Evolutionary conservation across 2,113 vertebrate species (phyloP).

Genomic region (Caranx ignobilis): DNA sequence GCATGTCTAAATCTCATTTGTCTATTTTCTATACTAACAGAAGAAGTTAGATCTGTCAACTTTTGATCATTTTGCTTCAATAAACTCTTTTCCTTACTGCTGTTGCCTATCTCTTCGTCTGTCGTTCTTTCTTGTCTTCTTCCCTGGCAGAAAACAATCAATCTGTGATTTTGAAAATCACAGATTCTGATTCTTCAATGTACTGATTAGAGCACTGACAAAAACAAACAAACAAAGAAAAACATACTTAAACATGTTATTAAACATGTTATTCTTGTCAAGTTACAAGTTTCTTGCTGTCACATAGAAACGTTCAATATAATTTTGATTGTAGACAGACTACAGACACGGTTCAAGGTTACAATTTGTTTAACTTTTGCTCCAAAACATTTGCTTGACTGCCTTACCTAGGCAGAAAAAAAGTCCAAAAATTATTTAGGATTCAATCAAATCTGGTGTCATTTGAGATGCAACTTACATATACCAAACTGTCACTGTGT

Average conservation of each 20-base stretch:
- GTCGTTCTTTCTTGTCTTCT: constrained; percentile 24
- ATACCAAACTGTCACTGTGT: not conserved
- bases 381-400: constrained; percentile 6
- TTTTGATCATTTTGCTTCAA: constrained; percentile 54
- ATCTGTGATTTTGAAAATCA: not conserved
- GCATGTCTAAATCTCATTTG: constrained; percentile 11
- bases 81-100: constrained; percentile 70
- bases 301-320: not conserved
- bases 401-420: not conserved
- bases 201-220: not conserved
- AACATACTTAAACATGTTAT: too few species aligned
- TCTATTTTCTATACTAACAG: constrained; percentile 50
- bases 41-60: constrained; percentile 13
- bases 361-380: not conserved
- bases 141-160: not conserved
- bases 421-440: too few species aligned
- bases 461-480: not conserved
- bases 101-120: constrained; percentile 34
- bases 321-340: not conserved
- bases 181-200: not conserved
- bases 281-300: not conserved
- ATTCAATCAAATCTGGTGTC: not conserved
- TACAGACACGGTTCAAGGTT: constrained; percentile 3
- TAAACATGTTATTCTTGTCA: not conserved
- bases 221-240: not conserved